Percentiles rank a stretch among this genome's conserved stretches.
Conservation (phyloP, 2,113 vertebrate genomes). For the Empidonax traillii region DNA sequence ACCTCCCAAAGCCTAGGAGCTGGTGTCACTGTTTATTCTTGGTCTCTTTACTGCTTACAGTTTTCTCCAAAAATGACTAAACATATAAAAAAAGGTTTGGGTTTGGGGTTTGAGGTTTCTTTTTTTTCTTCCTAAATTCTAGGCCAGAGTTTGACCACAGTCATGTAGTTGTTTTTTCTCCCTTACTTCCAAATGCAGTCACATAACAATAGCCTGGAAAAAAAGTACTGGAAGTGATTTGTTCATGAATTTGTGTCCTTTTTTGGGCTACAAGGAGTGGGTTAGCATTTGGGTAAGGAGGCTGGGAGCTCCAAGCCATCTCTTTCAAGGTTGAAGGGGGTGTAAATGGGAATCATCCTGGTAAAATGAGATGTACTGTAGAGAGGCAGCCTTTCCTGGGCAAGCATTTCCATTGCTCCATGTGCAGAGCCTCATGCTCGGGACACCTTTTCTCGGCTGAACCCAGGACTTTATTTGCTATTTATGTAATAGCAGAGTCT, state of each 20-base stretch:
- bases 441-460: neutral
- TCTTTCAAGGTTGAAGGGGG: neutral
- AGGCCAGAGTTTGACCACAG: conserved; percentile 22
- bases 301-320: neutral
- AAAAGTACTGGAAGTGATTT: conserved; percentile 16
- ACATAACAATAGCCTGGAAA: conserved; percentile 54
- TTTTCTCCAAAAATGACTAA: conserved; percentile 41
- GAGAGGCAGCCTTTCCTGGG: neutral
- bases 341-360: neutral
- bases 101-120: neutral
- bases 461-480: neutral
- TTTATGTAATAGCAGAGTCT: neutral
- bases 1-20: neutral
- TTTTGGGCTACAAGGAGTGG: conserved; percentile 15
- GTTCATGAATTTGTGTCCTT: conserved; percentile 51
- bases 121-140: neutral
- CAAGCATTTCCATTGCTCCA: neutral
- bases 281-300: neutral
- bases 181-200: conserved; percentile 43
- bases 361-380: neutral
- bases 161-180: conserved; percentile 37
- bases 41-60: neutral
- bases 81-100: neutral
- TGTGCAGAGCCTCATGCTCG: neutral
- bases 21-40: neutral